Evolutionary conservation across 1,140 invertebrate species (phyloP).

Genomic region (Euborellia annulipes): DNA sequence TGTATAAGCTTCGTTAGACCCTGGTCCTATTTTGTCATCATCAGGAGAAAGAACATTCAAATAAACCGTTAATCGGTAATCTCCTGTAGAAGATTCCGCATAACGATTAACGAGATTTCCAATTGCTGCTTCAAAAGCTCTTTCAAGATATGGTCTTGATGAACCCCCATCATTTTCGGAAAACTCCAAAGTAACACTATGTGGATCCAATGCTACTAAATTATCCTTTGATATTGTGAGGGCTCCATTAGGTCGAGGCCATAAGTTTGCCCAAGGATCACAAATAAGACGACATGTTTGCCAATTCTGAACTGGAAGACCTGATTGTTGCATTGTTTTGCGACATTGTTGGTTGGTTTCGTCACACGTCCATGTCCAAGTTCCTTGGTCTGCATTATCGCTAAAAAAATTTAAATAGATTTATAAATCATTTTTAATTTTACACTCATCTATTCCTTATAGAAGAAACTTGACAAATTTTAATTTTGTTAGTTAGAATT

Average conservation of each 20-base stretch:
- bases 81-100: background rate
- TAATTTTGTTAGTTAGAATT: too few species aligned
- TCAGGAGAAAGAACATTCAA: background rate
- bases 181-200: background rate
- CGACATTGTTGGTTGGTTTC: slow-evolving; percentile 23
- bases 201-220: background rate
- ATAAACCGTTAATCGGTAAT: background rate
- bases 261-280: slow-evolving; percentile 26
- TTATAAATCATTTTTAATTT: too few species aligned
- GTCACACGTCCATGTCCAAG: slow-evolving; percentile 32
- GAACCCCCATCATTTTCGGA: background rate
- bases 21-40: background rate
- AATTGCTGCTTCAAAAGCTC: background rate
- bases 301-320: slow-evolving; percentile 22
- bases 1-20: background rate
- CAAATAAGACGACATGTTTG: slow-evolving; percentile 28
- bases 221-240: slow-evolving; percentile 7
- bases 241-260: slow-evolving; percentile 27
- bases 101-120: background rate
- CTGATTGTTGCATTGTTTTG: background rate
- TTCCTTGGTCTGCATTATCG: too few species aligned
- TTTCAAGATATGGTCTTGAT: background rate
- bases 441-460: too few species aligned
- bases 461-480: too few species aligned
- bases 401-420: too few species aligned